Evolutionary conservation across 1,140 invertebrate species (phyloP), one percentile per base, ranked within the genome.

Genomic region (Vanessa atalanta): DNA sequence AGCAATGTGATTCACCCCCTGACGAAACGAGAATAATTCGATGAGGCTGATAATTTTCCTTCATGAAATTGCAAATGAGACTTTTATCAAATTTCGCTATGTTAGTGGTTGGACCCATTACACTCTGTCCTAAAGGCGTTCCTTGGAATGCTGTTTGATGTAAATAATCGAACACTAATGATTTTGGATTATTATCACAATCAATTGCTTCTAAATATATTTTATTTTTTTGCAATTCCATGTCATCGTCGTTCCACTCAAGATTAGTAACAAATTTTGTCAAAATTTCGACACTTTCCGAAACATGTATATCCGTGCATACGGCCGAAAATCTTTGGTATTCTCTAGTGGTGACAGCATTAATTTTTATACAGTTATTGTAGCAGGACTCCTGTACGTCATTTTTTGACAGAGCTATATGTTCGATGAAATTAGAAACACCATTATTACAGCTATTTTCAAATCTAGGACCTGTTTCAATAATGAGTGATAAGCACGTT

Each of bases 21-120:
- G 98, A 97, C 71, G 96, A 97, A 68, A 97, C 96, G 23, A 99
- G 88, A 7, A 98, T 96, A 88, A 99, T 96, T 75, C 97, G 94
- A 69, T 82, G 85, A 3, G 96, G 96, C 80, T 96, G 97, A 92
- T 99, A 99, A 90, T 98, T 96, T 43, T 94, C 94, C 50, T 94
- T 94, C 50, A 99, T 95, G 86, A 98, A 99, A 7, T 95, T 85
- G 3, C 95, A 80, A 26, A 98, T 93, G 83, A 98, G 96, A 64
- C 91, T 77, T 50, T 94, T 89, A 23, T 93, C 93, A 63, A 97
- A 95, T 7, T 83, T 95, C 89, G 94, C 88, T 69, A 97, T 95
- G 82, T 96, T 97, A 80, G 95, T 92, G 26, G 93, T 94, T 14
- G 96, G 95, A 23, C 96, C 96, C 6, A 96, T 93, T 79, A 97